Percentiles rank a stretch among this genome's conserved stretches.
phyloP scores from a whole-genome alignment of 2,113 vertebrate species.

The Xenopus borealis region DNA sequence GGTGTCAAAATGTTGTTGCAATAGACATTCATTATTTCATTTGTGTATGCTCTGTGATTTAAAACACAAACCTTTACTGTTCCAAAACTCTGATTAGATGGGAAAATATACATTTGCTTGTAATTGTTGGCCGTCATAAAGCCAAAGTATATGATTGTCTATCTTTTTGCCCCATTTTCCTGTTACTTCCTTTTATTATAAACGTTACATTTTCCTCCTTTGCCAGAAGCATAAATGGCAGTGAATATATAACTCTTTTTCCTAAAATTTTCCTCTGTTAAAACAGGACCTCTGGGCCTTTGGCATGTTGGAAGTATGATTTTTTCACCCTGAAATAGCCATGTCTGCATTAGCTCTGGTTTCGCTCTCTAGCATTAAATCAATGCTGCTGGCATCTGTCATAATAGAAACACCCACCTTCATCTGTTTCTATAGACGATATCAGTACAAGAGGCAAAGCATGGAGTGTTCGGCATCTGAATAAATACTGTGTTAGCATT shows the following conservation, averaged over 20 bases:
- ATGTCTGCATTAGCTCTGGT: conserved; percentile 64
- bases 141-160: conserved; percentile 75
- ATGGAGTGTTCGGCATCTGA: conserved; percentile 85
- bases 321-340: conserved; percentile 62
- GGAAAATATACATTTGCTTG: conserved; percentile 51
- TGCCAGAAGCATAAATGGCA: conserved; percentile 65
- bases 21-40: conserved; percentile 68
- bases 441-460: conserved; percentile 83
- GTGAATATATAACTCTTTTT: conserved; percentile 53
- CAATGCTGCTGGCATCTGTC: conserved; percentile 86
- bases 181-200: conserved; percentile 62
- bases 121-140: conserved; percentile 17
- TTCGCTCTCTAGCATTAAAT: conserved; percentile 77
- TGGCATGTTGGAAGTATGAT: conserved; percentile 67
- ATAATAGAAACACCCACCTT: conserved; percentile 77
- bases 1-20: conserved; percentile 64
- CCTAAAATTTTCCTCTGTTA: conserved; percentile 55
- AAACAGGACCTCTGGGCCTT: conserved; percentile 60
- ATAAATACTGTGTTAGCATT: conserved; percentile 81
- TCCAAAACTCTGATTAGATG: conserved; percentile 62
- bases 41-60: conserved; percentile 63
- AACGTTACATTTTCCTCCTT: conserved; percentile 63
- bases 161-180: conserved; percentile 73
- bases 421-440: conserved; percentile 83
- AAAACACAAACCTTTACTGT: conserved; percentile 62